Evolutionary conservation across 1,140 invertebrate genomes (phyloP).

Genomic region (Neodiprion lecontei): DNA sequence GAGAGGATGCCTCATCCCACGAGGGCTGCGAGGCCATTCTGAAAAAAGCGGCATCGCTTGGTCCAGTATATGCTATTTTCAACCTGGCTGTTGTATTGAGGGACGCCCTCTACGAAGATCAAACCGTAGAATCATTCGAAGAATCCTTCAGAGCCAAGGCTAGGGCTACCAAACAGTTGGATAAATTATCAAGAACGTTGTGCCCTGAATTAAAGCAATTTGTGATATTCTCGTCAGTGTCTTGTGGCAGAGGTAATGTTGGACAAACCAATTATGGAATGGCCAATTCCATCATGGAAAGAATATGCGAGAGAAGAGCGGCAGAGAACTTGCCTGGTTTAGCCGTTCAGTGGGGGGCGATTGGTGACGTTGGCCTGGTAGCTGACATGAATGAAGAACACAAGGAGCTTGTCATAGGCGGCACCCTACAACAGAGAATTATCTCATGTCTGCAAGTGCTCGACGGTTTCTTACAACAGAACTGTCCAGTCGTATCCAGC

Average conservation of each 20-base stretch:
- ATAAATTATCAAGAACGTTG: conserved; percentile 64
- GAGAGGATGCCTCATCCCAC: conserved; percentile 67
- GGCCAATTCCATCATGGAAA: conserved; percentile 72
- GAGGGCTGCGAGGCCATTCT: conserved; percentile 70
- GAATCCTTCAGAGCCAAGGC: conserved; percentile 68
- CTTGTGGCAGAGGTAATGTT: conserved; percentile 71
- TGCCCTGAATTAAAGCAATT: conserved; percentile 58
- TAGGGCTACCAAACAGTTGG: conserved; percentile 66
- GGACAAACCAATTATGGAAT: conserved; percentile 74
- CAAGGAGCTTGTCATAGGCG: conserved; percentile 64
- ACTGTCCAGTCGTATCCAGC: conserved; percentile 65
- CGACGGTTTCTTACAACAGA: conserved; percentile 47
- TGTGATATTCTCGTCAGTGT: conserved; percentile 51
- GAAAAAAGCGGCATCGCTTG: conserved; percentile 66
- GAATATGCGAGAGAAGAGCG: conserved; percentile 64
- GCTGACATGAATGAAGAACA: conserved; percentile 59
- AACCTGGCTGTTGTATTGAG: conserved; percentile 79
- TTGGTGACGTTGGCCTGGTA: conserved; percentile 73
- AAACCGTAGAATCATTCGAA: conserved; percentile 65
- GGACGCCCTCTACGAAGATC: conserved; percentile 70
- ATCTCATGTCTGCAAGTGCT: conserved; percentile 63
- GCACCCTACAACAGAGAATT: conserved; percentile 70
- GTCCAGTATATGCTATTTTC: conserved; percentile 80
- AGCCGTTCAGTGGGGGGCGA: conserved; percentile 43
- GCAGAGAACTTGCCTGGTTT: conserved; percentile 60